Percentiles rank a stretch among this genome's conserved stretches.
These are phyloP conservation scores for Himalopsyche japonica DNA, from an alignment of 2,888 invertebrate genomes.

Conservation along the genomic window DNA sequence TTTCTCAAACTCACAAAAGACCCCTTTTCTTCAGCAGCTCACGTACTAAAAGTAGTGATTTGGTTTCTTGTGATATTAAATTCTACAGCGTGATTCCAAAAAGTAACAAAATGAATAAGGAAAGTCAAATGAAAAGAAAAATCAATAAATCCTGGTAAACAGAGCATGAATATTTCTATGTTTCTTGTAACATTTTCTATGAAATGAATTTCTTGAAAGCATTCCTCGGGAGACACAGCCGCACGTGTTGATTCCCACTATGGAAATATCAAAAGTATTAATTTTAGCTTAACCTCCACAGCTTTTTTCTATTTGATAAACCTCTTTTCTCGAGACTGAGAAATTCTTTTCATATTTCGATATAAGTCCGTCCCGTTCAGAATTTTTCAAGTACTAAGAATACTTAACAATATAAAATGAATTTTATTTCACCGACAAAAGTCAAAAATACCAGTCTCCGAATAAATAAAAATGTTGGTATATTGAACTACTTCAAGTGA, in stretches of 20 bases:
- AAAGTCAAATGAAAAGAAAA: background rate
- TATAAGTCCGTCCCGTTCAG: background rate
- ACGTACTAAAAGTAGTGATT: background rate
- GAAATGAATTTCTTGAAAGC: background rate
- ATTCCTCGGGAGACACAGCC: background rate
- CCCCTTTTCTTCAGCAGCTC: background rate
- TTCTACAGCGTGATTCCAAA: background rate
- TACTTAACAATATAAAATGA: background rate
- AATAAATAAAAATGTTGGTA: too few species aligned
- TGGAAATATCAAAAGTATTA: background rate
- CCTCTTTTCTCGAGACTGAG: background rate
- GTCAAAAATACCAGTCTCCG: too few species aligned
- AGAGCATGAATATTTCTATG: background rate
- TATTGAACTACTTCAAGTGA: too few species aligned
- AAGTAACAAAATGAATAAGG: background rate
- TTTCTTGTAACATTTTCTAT: background rate
- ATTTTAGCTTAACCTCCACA: background rate
- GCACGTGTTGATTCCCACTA: background rate
- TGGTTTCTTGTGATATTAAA: background rate
- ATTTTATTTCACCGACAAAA: too few species aligned
- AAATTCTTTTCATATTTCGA: background rate
- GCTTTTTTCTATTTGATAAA: background rate
- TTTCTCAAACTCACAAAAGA: background rate
- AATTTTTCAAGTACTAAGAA: background rate
- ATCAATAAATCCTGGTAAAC: background rate